Evolutionary conservation across 2,888 invertebrate species (phyloP), one percentile per base, ranked within the genome.

Genomic region (Mylabris sibirica): DNA sequence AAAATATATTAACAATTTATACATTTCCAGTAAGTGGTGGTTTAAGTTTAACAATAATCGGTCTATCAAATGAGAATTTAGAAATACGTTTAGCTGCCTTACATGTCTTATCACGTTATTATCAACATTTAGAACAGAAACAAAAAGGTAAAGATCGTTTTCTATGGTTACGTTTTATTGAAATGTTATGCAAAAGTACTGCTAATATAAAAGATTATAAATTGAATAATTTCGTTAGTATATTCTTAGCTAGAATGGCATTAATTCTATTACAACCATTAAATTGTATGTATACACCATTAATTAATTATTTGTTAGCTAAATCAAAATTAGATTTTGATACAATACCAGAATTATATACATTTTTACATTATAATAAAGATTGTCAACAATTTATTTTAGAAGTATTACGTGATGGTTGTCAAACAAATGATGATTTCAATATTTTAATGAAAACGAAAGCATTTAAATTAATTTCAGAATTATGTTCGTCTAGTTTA

Each of bases 331-430:
- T 96, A 17, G 91, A 96, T 80, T 86, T 96, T 17, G 88, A 89
- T 14, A 88, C 90, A 3, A 91, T 97, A n/a, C 97, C 97, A 0
- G 97, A 97, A 81, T 92, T 97, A 79, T 90, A 95, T 70, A 91
- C 92, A 64, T 89, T 97, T 44, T 92, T 97, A 80, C 92, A 94
- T 75, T 87, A 89, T 65, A 87, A 88, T 22, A 88, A 89, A 0
- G 91, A 94, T 77, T 59, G 20, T 49, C 87, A 94, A 59, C 85
- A 87, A 30, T 98, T 97, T 91, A 91, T 96, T 41, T 85, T 97
- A 11, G 89, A 92, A 76, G 85, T 95, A 9, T 87, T 97, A 38
- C 86, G 87, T 17, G 91, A 95, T 76, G 96, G 97, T 1, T 87
- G 95, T 49, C 90, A 91, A 79, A 90, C 91, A 0, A 89, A 91